Evolutionary conservation across 2,888 invertebrate genomes (phyloP), one percentile per base, ranked within the genome.

Genomic region (Phoenoteleia sp.): DNA sequence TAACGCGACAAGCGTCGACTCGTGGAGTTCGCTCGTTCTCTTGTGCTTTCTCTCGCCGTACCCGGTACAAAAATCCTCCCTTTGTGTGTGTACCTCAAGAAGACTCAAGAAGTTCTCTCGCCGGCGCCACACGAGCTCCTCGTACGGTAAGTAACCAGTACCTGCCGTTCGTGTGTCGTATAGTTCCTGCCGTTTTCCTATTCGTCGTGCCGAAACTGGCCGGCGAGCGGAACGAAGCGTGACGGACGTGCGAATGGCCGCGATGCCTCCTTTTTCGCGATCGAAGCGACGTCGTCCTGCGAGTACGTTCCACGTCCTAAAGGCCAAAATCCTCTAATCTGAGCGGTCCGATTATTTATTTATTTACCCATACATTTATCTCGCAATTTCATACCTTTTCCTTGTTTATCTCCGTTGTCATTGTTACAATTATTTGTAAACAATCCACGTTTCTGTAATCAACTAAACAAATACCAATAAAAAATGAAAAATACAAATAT

Each of bases 1-100:
- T 89, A 87, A 83, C 81, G 87, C 87, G 86, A 88, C 83, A 84
- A 88, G 83, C 84, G 81, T 89, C 81, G 88, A 86, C 69, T 72
- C 74, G 87, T 42, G 66, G 71, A 71, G 25, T 76, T 60, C 64
- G 54, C 29, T 72, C 23, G 56, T 45, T 15, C 21, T 19, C 17
- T 62, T 15, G 58, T 19, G 58, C 56, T 33, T 9, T 6, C 23
- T 19, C 47, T 23, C 23, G 33, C 9, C 15, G 23, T 58, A 15
- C 33, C 9, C 33, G 33, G 9, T 33, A 33, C 33, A 11, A 25
- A 25, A 25, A 21, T 25, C 60, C 47, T 58, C 25, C 58, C 42
- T 58, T 47, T 58, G 64, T 52, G 25, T n/a, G 25, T 7, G 33
- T 9, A 42, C 42, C 33, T 58, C 52, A 21, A 36, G 33, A 0